Conservation (phyloP, 2,888 invertebrate genomes). For the Gastrophysa polygoni region DNA sequence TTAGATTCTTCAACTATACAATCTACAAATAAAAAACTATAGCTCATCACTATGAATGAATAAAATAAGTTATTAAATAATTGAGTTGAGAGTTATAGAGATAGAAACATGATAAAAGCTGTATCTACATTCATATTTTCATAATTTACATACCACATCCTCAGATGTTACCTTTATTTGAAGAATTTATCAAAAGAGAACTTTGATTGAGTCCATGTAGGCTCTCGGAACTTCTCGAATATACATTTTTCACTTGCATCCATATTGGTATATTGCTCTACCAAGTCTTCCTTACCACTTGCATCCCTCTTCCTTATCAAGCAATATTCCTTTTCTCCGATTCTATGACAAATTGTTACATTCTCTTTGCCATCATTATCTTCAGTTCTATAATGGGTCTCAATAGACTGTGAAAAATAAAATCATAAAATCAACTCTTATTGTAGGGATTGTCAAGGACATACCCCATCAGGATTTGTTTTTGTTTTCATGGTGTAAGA, state of each 20-base stretch:
- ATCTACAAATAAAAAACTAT: too few species aligned
- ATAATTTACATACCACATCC: too few species aligned
- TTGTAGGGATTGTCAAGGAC: conserved; percentile 12
- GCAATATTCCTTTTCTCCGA: conserved; percentile 54
- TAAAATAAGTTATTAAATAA: too few species aligned
- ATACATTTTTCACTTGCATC: conserved; percentile 47
- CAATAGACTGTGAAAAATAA: conserved; percentile 55
- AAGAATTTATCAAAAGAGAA: conserved; percentile 45
- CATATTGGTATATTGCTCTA: conserved; percentile 51
- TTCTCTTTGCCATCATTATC: conserved; percentile 67
- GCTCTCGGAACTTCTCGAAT: conserved; percentile 14
- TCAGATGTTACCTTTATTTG: conserved; percentile 34
- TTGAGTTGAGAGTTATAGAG: too few species aligned
- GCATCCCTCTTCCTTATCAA: conserved; percentile 59
- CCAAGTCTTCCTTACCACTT: conserved; percentile 50
- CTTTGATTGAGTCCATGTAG: conserved; percentile 35
- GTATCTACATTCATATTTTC: background rate
- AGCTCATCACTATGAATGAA: too few species aligned
- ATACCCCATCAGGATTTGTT: conserved; percentile 64
- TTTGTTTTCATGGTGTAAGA: conserved; percentile 63
- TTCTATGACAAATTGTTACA: conserved; percentile 60
- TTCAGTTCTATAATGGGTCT: conserved; percentile 62
- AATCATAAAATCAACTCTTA: background rate
- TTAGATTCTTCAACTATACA: too few species aligned
- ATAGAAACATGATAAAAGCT: too few species aligned